A percentile compares a stretch with the other conserved stretches of the same genome.
These are phyloP conservation scores for Heteronetta atricapilla DNA, from an alignment of 2,113 vertebrate genomes.

Conservation along the genomic window DNA sequence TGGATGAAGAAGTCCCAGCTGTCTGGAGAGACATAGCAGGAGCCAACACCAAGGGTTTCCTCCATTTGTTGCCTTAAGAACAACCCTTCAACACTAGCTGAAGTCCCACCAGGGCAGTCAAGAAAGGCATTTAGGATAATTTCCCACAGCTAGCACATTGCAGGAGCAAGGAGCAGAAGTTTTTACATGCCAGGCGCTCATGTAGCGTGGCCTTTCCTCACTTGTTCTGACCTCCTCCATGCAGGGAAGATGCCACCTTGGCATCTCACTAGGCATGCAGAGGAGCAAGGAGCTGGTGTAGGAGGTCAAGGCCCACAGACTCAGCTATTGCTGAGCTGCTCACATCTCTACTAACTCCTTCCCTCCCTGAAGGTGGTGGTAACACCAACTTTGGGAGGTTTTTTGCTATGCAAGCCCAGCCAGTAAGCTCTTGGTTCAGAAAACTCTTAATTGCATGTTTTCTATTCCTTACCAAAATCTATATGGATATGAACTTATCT, in stretches of 20 bases:
- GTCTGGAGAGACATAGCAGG: neutral
- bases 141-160: neutral
- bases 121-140: neutral
- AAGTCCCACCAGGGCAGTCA: neutral
- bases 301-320: neutral
- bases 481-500: neutral
- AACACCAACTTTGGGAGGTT: neutral
- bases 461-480: neutral
- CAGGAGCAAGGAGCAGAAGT: neutral
- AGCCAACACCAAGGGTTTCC: neutral
- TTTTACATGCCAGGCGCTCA: neutral
- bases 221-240: neutral
- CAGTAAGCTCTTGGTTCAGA: neutral
- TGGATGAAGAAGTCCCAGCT: neutral
- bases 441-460: neutral
- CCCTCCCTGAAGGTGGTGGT: fast-evolving
- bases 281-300: neutral
- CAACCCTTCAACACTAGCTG: neutral
- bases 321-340: neutral
- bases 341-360: neutral
- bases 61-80: neutral
- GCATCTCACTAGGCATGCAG: neutral
- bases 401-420: neutral
- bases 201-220: neutral
- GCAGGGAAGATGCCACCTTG: neutral